A percentile compares a stretch with the other conserved stretches of the same genome.
Evolutionary conservation across 2,113 vertebrate genomes (phyloP).

Genomic region (Sterrhoptilus dennistouni): DNA sequence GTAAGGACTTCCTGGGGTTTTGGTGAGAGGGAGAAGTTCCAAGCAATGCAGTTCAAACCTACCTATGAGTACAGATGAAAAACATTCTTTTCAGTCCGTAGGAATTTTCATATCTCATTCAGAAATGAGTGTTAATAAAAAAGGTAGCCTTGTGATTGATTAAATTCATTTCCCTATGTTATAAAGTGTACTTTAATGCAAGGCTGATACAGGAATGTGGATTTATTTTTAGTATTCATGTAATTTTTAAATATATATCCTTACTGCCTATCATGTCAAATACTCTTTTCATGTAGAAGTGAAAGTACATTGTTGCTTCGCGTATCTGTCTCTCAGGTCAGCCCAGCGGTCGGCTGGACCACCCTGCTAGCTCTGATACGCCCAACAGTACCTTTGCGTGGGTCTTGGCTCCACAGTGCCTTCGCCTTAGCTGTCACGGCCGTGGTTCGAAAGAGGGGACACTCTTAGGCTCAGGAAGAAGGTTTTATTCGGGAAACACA

Average conservation of each 20-base stretch:
- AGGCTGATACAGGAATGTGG: not conserved
- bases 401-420: too few relatives aligned
- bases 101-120: not conserved
- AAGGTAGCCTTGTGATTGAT: not conserved
- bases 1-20: not conserved
- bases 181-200: not conserved
- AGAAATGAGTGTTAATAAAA: not conserved
- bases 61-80: not conserved
- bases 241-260: not conserved
- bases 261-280: not conserved
- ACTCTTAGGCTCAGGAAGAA: too few relatives aligned
- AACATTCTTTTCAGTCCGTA: not conserved
- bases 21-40: not conserved
- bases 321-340: too few relatives aligned
- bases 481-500: too few relatives aligned
- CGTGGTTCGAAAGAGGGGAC: too few relatives aligned
- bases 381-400: too few relatives aligned
- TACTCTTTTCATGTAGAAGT: not conserved
- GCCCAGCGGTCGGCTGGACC: too few relatives aligned
- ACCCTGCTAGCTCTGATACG: too few relatives aligned
- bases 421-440: too few relatives aligned
- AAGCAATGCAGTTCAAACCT: not conserved
- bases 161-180: not conserved
- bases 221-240: not conserved
- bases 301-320: too few relatives aligned